Conservation (phyloP, 2,888 invertebrate genomes). For the Euproctis similis region DNA sequence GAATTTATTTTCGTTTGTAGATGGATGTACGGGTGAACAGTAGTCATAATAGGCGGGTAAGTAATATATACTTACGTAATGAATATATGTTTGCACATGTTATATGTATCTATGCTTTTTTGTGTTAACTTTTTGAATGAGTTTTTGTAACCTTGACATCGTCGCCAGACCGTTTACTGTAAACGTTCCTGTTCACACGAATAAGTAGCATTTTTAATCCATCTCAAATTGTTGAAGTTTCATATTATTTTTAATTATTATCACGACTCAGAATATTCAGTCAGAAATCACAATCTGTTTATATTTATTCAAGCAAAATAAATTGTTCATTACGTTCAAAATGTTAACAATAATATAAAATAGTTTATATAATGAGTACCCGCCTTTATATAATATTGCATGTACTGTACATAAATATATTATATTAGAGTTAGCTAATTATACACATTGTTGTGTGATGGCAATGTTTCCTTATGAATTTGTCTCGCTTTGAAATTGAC, state of each 20-base stretch:
- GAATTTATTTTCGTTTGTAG: conserved; percentile 74
- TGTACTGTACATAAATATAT: conserved; percentile 1
- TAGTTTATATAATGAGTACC: neutral
- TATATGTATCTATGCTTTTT: conserved; percentile 13
- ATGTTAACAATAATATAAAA: conserved; percentile 1
- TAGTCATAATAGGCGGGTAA: conserved; percentile 77
- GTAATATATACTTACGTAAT: conserved; percentile 48
- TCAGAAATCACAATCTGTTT: too few species aligned
- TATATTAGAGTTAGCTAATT: neutral
- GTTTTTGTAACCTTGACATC: too few species aligned
- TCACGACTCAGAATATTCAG: too few species aligned
- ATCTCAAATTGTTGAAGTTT: too few species aligned
- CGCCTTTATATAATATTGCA: conserved; percentile 2
- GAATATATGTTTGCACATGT: conserved; percentile 32
- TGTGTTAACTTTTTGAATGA: conserved; percentile 20
- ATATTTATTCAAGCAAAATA: too few species aligned
- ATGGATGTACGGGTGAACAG: conserved; percentile 76
- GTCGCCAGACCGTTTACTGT: too few species aligned
- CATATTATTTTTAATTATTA: too few species aligned
- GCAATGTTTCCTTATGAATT: conserved; percentile 4
- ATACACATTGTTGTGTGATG: neutral
- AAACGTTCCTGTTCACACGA: too few species aligned
- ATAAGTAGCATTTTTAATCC: too few species aligned
- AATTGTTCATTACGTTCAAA: too few species aligned
- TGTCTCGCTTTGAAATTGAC: too few species aligned